A percentile compares a stretch with the other conserved stretches of the same genome.
phyloP scores from a whole-genome alignment of 2,797 vertebrate genomes.

The Acipenser oxyrinchus region DNA sequence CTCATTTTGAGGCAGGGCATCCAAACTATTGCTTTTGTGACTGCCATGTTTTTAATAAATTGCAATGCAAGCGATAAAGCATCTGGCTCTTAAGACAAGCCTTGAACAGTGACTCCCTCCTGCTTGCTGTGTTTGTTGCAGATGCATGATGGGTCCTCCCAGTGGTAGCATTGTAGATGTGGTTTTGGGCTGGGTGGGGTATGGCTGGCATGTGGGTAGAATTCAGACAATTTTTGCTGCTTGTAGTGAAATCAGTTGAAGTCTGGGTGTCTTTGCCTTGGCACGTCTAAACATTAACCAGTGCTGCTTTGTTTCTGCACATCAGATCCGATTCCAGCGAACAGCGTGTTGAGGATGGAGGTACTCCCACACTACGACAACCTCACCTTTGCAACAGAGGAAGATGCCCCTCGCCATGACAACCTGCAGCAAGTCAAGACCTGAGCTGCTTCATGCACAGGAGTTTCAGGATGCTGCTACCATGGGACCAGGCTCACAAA shows the following conservation, averaged over 20 bases:
- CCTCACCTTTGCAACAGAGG: slow-evolving; percentile 65
- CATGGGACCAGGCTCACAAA: no score
- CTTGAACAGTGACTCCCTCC: no score
- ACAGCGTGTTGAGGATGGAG: slow-evolving; percentile 34
- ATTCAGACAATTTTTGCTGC: neutral
- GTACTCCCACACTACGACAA: slow-evolving; percentile 68
- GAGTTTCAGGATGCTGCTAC: no score
- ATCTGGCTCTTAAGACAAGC: no score
- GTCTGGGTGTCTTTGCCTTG: neutral
- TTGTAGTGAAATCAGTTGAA: neutral
- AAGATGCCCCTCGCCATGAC: slow-evolving; percentile 22
- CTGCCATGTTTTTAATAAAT: no score
- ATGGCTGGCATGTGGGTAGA: neutral
- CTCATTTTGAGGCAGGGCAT: no score
- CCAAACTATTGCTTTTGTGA: no score
- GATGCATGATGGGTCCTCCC: no score
- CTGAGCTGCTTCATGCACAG: slow-evolving; percentile 10
- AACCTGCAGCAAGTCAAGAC: slow-evolving; percentile 18
- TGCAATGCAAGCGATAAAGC: no score
- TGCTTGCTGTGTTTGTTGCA: no score
- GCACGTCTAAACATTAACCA: neutral
- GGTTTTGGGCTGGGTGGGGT: no score
- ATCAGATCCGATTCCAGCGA: slow-evolving; percentile 4
- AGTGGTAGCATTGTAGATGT: no score
- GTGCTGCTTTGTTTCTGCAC: neutral